Conservation (phyloP, 1,140 invertebrate genomes). For the Drosophila nebulosa region DNA sequence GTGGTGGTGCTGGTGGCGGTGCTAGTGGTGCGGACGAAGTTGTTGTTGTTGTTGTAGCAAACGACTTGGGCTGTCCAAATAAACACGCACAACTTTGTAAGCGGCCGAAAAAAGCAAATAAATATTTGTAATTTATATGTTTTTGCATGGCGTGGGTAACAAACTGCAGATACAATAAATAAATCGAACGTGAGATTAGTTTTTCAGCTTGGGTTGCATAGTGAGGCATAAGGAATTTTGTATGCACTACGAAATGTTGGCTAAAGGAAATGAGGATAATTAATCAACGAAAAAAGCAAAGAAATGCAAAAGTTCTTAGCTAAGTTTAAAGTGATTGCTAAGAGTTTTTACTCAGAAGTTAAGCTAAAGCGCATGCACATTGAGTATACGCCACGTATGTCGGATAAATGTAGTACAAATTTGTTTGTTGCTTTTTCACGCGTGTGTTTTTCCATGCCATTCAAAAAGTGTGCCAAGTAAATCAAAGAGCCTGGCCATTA, state of each 20-base stretch:
- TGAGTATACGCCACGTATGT: constrained; percentile 59
- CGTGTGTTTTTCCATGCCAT: constrained; percentile 41
- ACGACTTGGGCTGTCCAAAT: constrained; percentile 61
- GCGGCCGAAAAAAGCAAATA: constrained; percentile 68
- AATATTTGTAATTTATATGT: constrained; percentile 76
- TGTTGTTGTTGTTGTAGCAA: constrained; percentile 6
- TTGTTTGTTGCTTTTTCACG: constrained; percentile 20
- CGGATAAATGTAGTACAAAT: constrained; percentile 26
- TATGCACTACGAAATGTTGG: constrained; percentile 43
- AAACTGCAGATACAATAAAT: constrained; percentile 60
- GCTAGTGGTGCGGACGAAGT: constrained; percentile 11
- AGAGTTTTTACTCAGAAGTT: not conserved
- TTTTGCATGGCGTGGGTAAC: constrained; percentile 61
- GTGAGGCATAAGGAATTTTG: constrained; percentile 16
- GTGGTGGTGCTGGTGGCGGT: constrained; percentile 36
- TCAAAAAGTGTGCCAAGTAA: constrained; percentile 69
- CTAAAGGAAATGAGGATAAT: constrained; percentile 23
- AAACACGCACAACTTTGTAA: constrained; percentile 76
- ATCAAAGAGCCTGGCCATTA: constrained; percentile 56
- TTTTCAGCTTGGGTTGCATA: not conserved
- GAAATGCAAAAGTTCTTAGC: no score
- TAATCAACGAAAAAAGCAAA: constrained; percentile 12
- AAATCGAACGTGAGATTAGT: constrained; percentile 59
- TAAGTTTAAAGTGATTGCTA: not conserved
- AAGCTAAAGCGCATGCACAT: constrained; percentile 11